Base-by-base conservation (phyloP, 2,888 invertebrate species). In the Parapristionchus giblindavisi region DNA sequence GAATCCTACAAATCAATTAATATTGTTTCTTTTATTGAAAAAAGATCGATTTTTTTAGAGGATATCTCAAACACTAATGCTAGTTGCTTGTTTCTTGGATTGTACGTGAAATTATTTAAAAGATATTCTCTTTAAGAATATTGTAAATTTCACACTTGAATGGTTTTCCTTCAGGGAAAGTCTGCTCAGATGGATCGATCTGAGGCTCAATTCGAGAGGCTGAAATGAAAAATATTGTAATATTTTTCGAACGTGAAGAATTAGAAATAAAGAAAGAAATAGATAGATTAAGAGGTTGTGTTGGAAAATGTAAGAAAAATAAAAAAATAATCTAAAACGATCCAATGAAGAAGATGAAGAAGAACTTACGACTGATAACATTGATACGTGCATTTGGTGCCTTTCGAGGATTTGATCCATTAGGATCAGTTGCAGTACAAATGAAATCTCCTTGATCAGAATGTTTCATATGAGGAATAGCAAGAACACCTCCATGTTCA, bases 361-460 rank as follows among this genome's bases (percentile, higher is more conserved):
- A n/a, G 6, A 2, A 76, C 82, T 78, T 54, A 81, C 81, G 79
- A n/a, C 75, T 63, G 65, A 76, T 76, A 32, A 84, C 84, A 73
- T 82, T 83, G 77, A 84, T 76, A 54, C 80, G 75, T 92, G 92
- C 36, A 96, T 89, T 0, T 92, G 80, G 77, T 21, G 83, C 80
- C 27, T 77, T 77, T n/a, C 78, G 76, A 4, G 80, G 80, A 60
- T 78, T 65, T 27, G 89, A 88, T n/a, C 88, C 88, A 56, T 87
- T 85, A 21, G 89, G 89, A 48, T 88, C 87, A 1, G 88, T 90
- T 0, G 92, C 92, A 3, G 92, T 93, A 88, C 98, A 98, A 1
- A 93, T 90, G 88, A 97, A 98, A n/a, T 92, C 90, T 0, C 96
- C 97, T 14, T 93, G 92, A 88, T 95, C 94, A 14, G 91, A 27